Conservation (phyloP, 2,113 vertebrate species). For the Gobio gobio region DNA sequence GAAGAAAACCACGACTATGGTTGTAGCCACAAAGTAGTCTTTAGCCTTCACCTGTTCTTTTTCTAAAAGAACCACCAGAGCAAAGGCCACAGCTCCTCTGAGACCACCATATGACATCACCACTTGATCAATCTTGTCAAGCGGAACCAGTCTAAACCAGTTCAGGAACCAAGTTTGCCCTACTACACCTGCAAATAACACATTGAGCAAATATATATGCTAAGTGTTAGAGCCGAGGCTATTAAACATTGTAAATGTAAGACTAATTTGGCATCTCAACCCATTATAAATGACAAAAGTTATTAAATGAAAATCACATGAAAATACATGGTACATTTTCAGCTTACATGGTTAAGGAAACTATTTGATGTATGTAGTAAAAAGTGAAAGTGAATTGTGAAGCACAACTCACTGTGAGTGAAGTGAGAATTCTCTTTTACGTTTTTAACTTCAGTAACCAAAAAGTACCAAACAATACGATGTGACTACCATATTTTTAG, state of each 20-base stretch:
- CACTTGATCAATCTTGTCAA: constrained; percentile 96
- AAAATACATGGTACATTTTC: not conserved
- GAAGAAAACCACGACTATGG: constrained; percentile 96
- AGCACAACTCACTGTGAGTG: not conserved
- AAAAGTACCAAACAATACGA: not conserved
- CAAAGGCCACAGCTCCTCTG: constrained; percentile 93
- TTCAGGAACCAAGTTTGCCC: constrained; percentile 93
- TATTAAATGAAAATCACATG: not conserved
- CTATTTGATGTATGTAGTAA: not conserved
- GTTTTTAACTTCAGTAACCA: not conserved
- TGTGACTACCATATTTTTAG: not conserved
- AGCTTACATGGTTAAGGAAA: not conserved
- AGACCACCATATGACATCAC: constrained; percentile 98
- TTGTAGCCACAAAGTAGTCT: constrained; percentile 95
- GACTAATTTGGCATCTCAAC: not conserved
- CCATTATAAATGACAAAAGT: not conserved
- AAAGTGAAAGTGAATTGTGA: not conserved
- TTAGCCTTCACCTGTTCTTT: constrained; percentile 87
- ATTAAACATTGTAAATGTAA: not conserved
- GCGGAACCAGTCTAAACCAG: constrained; percentile 89
- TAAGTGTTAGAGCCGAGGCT: not conserved
- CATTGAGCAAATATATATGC: not conserved
- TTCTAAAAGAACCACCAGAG: constrained; percentile 91
- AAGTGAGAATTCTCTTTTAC: not conserved
- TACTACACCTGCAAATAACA: constrained; percentile 82